Evolutionary conservation across 2,797 vertebrate species (phyloP), one percentile per base, ranked within the genome.

Genomic region (Spinus pinus): DNA sequence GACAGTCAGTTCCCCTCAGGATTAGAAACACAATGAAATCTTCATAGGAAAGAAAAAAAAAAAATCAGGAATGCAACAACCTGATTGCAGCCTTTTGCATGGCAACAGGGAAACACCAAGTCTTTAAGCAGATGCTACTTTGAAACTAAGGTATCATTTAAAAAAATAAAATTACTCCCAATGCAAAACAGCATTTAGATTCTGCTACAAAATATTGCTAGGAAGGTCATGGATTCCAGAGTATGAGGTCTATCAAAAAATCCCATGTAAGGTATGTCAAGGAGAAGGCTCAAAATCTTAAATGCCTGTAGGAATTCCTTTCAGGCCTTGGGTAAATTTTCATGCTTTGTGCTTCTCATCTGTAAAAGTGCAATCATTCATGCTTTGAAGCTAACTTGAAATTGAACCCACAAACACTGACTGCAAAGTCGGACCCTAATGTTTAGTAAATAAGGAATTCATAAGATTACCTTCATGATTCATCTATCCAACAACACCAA

Each of bases 141-240:
- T 81, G 73, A 93, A 95, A 90, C 50, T 28, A 58, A 81, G 33
- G 39, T 78, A 78, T 90, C 65, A 94, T 93, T 94, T 47, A 62
- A 79, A 90, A 89, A 64, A 58, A 17, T 44, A 69, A 83, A 89
- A 79, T 51, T 21, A 65, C 27, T 93, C 39, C 46, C 28, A 42
- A 53, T 37, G 58, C 20, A 58, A 79, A 83, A 66, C 51, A 86
- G 57, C 37, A 46, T 54, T 90, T 83, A 91, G 24, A 70, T 17
- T 74, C 23, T 28, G 22, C 28, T 66, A 44, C 28, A 65, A 71
- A 28, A 30, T 33, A 72, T 4, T 86, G 24, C 77, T 57, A 25
- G 37, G 64, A 92, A 94, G 51, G 37, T 75, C 23, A 72, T 3
- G n/a, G 62, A 66, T 60, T 60, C 49, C 37, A 49, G 25, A 56